Conservation (phyloP, 2,888 invertebrate species). For the Drosophila pseudotalamancana region DNA sequence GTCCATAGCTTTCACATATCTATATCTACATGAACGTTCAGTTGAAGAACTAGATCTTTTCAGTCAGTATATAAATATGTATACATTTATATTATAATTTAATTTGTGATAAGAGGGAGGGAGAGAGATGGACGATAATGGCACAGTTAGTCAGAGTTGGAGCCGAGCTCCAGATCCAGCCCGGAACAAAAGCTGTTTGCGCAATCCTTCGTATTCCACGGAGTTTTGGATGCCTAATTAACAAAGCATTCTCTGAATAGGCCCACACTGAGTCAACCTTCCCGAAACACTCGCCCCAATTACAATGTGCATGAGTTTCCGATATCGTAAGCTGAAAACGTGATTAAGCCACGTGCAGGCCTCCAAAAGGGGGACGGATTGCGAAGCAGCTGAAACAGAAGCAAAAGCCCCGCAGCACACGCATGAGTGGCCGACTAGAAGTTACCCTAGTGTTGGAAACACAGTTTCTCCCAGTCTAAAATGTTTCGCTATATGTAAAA, state of each 20-base stretch:
- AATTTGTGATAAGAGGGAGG: conserved; percentile 17
- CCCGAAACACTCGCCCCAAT: conserved; percentile 10
- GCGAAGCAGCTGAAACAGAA: not conserved
- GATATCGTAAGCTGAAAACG: conserved; percentile 28
- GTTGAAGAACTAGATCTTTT: too few relatives aligned
- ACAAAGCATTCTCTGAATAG: not conserved
- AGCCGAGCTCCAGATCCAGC: too few relatives aligned
- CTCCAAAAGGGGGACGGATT: not conserved
- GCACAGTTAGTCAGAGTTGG: conserved; percentile 25
- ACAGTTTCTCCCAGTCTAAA: too few relatives aligned
- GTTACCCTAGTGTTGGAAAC: too few relatives aligned
- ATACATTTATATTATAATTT: too few relatives aligned
- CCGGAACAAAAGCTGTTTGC: too few relatives aligned
- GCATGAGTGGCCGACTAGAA: not conserved
- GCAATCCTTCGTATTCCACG: not conserved
- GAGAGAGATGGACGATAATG: not conserved
- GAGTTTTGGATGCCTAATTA: conserved; percentile 2
- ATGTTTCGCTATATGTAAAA: too few relatives aligned
- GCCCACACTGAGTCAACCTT: conserved; percentile 19
- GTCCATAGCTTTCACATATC: too few relatives aligned
- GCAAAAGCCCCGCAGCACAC: too few relatives aligned
- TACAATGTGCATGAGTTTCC: conserved; percentile 3
- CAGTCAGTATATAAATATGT: too few relatives aligned
- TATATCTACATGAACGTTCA: too few relatives aligned
- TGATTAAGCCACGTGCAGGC: conserved; percentile 48